phyloP scores from a whole-genome alignment of 2,797 vertebrate species.

The Syngnathus acus region DNA sequence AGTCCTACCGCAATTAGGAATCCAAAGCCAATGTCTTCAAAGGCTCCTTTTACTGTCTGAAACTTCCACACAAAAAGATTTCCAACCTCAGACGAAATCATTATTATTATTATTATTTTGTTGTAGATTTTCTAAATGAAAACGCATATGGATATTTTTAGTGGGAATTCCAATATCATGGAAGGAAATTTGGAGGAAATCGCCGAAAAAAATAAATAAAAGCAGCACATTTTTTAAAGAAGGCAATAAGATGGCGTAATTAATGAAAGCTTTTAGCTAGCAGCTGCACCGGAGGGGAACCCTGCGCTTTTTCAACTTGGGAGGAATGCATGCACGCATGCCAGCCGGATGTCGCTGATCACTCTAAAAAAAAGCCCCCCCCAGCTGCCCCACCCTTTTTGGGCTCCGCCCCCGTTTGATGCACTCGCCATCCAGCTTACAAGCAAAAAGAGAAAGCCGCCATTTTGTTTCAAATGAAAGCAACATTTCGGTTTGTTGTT shows the following conservation, averaged over 20 bases:
- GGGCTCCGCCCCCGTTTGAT: slow-evolving; percentile 43
- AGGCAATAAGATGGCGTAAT: slow-evolving; percentile 72
- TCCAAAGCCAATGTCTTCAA: slow-evolving; percentile 63
- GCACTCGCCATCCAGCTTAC: slow-evolving; percentile 42
- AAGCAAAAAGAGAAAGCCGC: slow-evolving; percentile 40
- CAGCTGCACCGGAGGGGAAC: slow-evolving; percentile 59
- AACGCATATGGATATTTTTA: slow-evolving; percentile 38
- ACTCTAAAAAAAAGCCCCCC: not conserved
- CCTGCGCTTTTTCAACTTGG: slow-evolving; percentile 31
- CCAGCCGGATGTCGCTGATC: not conserved
- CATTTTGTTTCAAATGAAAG: slow-evolving; percentile 51
- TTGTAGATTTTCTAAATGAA: slow-evolving; percentile 62
- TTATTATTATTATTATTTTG: slow-evolving; percentile 41
- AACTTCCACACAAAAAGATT: slow-evolving; percentile 62
- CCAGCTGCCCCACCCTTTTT: slow-evolving; percentile 14
- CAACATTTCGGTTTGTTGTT: slow-evolving; percentile 15
- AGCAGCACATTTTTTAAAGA: slow-evolving; percentile 69
- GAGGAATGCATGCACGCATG: slow-evolving; percentile 56
- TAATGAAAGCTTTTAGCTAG: slow-evolving; percentile 72
- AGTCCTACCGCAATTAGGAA: slow-evolving; percentile 51
- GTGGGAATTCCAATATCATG: slow-evolving; percentile 44
- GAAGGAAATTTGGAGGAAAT: slow-evolving; percentile 68
- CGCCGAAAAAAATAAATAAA: slow-evolving; percentile 33
- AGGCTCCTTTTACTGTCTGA: slow-evolving; percentile 57
- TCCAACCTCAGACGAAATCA: slow-evolving; percentile 69